phyloP scores from a whole-genome alignment of 2,113 vertebrate species.

The Xiphophorus hellerii region DNA sequence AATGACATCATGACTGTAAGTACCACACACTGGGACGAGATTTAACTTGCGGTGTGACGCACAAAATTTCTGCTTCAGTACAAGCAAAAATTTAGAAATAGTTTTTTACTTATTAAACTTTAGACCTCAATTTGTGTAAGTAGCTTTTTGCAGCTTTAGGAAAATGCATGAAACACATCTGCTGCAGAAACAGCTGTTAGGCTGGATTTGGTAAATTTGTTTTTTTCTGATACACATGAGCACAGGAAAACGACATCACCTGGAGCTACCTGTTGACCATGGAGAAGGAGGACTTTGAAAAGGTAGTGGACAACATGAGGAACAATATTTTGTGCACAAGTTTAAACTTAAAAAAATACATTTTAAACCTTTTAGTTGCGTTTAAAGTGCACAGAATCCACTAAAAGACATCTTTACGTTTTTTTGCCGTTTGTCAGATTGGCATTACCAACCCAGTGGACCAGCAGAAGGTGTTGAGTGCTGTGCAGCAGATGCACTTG shows the following conservation, averaged over 20 bases:
- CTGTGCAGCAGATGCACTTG: slow-evolving; percentile 83
- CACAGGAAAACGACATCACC: slow-evolving; percentile 85
- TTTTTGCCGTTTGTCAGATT: slow-evolving; percentile 75
- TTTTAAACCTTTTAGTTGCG: too few relatives aligned
- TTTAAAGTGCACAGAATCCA: not conserved
- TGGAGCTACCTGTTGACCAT: slow-evolving; percentile 88
- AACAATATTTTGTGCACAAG: not conserved
- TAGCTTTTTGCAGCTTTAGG: slow-evolving; percentile 20
- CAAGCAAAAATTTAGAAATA: too few relatives aligned
- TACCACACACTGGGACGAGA: not conserved
- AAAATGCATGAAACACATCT: slow-evolving; percentile 38
- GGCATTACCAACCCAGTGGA: slow-evolving; percentile 84
- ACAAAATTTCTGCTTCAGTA: too few relatives aligned
- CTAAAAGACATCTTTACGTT: not conserved
- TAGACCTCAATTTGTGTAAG: slow-evolving; percentile 25
- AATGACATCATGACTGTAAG: slow-evolving; percentile 76
- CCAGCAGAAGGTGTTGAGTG: slow-evolving; percentile 84
- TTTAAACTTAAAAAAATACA: not conserved
- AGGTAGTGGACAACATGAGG: slow-evolving; percentile 77
- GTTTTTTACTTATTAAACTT: too few relatives aligned
- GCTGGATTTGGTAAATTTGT: slow-evolving; percentile 49
- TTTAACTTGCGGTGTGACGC: too few relatives aligned
- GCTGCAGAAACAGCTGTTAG: slow-evolving; percentile 19
- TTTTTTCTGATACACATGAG: not conserved
- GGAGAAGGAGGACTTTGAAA: slow-evolving; percentile 86